Evolutionary conservation across 1,140 invertebrate genomes (phyloP).

Genomic region (Mactra quadrangularis): DNA sequence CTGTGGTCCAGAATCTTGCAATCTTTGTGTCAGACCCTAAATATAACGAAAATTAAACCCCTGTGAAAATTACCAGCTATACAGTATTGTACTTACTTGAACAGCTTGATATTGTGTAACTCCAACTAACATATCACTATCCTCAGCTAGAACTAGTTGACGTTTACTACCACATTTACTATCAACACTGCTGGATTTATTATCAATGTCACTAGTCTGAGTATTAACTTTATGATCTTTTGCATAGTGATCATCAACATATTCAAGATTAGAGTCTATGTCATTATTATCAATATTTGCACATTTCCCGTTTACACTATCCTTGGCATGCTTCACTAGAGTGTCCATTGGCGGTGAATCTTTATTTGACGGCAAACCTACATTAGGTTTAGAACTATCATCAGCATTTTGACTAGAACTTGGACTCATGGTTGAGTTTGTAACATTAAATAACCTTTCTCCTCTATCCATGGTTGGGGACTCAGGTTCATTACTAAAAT

Average conservation of each 20-base stretch:
- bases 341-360: too few relatives aligned
- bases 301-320: slow-evolving; percentile 7
- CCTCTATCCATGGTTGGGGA: slow-evolving; percentile 72
- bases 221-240: background rate
- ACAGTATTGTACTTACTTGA: slow-evolving; percentile 60
- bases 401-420: background rate
- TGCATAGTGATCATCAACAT: slow-evolving; percentile 59
- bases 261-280: slow-evolving; percentile 15
- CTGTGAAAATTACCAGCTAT: too few relatives aligned
- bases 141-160: slow-evolving; percentile 24
- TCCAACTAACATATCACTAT: slow-evolving; percentile 50
- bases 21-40: too few relatives aligned
- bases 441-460: slow-evolving; percentile 7
- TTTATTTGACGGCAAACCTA: background rate
- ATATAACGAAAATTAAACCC: too few relatives aligned
- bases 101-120: slow-evolving; percentile 73
- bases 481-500: slow-evolving; percentile 66
- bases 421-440: background rate
- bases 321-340: background rate
- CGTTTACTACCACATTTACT: slow-evolving; percentile 8
- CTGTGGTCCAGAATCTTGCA: too few relatives aligned
- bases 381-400: background rate
- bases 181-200: background rate
- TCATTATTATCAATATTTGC: background rate
- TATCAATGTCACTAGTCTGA: background rate